These are phyloP conservation scores for Eulithis testata DNA, from an alignment of 2,888 invertebrate genomes.

Conservation along the genomic window DNA sequence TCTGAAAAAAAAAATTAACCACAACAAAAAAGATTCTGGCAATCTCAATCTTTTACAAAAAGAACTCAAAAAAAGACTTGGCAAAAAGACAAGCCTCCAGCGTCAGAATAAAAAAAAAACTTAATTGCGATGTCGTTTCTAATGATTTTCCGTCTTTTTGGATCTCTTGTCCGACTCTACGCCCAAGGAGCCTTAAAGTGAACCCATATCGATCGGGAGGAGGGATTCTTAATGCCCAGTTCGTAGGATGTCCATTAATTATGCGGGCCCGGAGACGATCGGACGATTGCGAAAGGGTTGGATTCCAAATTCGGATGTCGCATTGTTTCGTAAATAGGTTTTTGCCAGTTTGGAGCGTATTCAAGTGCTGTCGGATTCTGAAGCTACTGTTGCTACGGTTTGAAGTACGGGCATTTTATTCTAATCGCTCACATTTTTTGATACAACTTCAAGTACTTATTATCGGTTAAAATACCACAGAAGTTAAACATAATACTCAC, in stretches of 20 bases:
- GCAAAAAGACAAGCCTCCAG: too few relatives aligned
- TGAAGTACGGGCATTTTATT: too few relatives aligned
- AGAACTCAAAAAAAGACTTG: too few relatives aligned
- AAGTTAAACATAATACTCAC: too few relatives aligned
- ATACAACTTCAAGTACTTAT: too few relatives aligned
- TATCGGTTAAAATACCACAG: too few relatives aligned
- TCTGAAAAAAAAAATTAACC: too few relatives aligned
- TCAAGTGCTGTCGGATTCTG: conserved; percentile 3
- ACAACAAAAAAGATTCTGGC: too few relatives aligned
- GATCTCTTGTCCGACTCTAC: conserved; percentile 10
- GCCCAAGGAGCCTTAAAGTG: conserved; percentile 61
- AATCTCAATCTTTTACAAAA: too few relatives aligned
- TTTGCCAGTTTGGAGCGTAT: conserved; percentile 21
- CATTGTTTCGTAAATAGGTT: conserved; percentile 42
- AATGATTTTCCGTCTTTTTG: conserved; percentile 16
- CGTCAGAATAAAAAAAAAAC: too few relatives aligned
- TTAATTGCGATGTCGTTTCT: background rate
- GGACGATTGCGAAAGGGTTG: conserved; percentile 47
- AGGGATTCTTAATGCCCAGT: conserved; percentile 77
- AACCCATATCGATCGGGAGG: conserved; percentile 65
- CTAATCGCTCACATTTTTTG: too few relatives aligned
- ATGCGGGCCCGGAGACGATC: conserved; percentile 65
- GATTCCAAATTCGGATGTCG: conserved; percentile 36
- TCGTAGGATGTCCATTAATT: conserved; percentile 78
- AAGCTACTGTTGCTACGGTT: background rate